phyloP scores from a whole-genome alignment of 2,888 invertebrate species.

The Pachliopta kotzebuea region DNA sequence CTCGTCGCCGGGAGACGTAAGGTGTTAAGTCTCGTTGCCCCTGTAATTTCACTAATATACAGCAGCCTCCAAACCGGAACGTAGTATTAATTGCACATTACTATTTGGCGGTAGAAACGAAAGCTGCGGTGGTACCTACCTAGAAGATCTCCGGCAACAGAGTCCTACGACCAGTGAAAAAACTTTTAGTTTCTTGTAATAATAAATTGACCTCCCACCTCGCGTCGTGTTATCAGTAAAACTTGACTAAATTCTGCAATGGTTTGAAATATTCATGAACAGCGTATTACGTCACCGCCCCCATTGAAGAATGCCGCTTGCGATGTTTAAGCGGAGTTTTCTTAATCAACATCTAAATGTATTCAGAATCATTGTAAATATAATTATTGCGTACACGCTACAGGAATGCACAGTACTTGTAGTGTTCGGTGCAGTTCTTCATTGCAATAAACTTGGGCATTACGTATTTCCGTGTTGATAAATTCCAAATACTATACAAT shows the following conservation, averaged over 20 bases:
- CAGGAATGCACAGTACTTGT: conserved; percentile 13
- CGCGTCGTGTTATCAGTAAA: conserved; percentile 33
- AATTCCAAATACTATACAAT: neutral
- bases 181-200: conserved; percentile 29
- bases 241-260: conserved; percentile 33
- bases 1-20: too few species aligned
- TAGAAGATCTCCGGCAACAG: too few species aligned
- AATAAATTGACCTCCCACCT: conserved; percentile 35
- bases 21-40: too few species aligned
- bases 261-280: conserved; percentile 30
- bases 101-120: too few species aligned
- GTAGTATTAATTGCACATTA: too few species aligned
- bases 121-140: too few species aligned
- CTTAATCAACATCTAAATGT: conserved; percentile 27
- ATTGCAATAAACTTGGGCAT: neutral
- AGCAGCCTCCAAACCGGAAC: too few species aligned
- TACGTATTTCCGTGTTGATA: too few species aligned
- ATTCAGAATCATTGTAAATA: conserved; percentile 21
- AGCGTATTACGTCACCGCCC: conserved; percentile 30
- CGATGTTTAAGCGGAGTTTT: conserved; percentile 23
- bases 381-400: conserved; percentile 23
- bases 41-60: too few species aligned
- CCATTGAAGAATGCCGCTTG: conserved; percentile 32
- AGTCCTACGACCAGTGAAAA: too few species aligned
- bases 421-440: conserved; percentile 17